Conservation (phyloP, 2,888 invertebrate species). For the Diaperis boleti region DNA sequence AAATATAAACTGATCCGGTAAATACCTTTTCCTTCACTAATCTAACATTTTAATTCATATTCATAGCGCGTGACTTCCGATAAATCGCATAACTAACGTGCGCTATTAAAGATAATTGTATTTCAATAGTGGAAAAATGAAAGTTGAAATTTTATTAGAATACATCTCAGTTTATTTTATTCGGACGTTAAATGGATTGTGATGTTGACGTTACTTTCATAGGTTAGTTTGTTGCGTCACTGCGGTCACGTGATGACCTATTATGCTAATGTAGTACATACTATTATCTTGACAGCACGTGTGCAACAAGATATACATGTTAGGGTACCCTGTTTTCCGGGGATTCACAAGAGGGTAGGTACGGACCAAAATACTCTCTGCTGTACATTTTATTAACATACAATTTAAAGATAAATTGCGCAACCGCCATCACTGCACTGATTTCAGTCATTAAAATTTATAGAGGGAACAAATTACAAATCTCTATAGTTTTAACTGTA, state of each 20-base stretch:
- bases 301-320: slow-evolving; percentile 19
- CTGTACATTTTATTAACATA: too few relatives aligned
- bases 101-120: slow-evolving; percentile 6
- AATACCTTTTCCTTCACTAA: slow-evolving; percentile 10
- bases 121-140: slow-evolving; percentile 4
- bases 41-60: slow-evolving; percentile 3
- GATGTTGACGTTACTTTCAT: slow-evolving; percentile 19
- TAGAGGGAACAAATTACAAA: too few relatives aligned
- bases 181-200: background rate
- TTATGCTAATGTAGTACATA: slow-evolving; percentile 17
- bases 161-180: slow-evolving; percentile 1
- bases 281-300: slow-evolving; percentile 17
- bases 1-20: background rate
- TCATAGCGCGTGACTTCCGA: slow-evolving; percentile 25
- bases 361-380: too few relatives aligned
- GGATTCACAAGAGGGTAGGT: too few relatives aligned
- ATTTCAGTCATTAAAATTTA: too few relatives aligned
- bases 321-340: background rate
- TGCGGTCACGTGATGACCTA: slow-evolving; percentile 30
- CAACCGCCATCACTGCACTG: too few relatives aligned
- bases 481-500: too few relatives aligned
- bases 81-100: slow-evolving; percentile 19
- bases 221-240: slow-evolving; percentile 32
- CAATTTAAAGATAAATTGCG: too few relatives aligned
- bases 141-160: background rate